Base-by-base conservation (phyloP, 2,888 invertebrate species). In the Tipula vernalis region DNA sequence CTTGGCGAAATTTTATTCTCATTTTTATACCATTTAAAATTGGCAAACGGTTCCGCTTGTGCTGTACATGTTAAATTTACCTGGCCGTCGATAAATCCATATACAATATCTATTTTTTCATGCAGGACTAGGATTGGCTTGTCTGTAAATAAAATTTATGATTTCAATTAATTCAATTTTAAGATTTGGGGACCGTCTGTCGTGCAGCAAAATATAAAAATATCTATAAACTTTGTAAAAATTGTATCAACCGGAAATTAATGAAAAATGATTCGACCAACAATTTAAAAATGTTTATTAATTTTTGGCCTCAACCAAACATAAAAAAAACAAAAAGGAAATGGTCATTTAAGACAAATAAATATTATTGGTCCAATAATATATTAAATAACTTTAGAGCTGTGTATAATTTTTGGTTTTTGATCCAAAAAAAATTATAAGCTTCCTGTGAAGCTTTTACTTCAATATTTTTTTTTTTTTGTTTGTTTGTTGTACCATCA, bases 1-100 rank as follows among this genome's bases (percentile, higher is more conserved):
- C 90, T 89, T 87, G 90, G 89, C 88, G 90, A 90, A 83, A 90
- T 89, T 88, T 91, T 90, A 88, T 91, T 89, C 87, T 90, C 89
- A 87, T 90, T 89, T 87, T 90, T 91, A 87, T 89, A 90, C 94
- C 94, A 94, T 86, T 91, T 91, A 88, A 93, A 94, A 86, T 91
- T 92, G n/a, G 93, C 93, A 15, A 92, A 91, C 0, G 94, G 94
- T 89, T 93, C 93, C 5, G 93, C 93, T 87, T 92, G 91, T 86
- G 92, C 93, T 89, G 92, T 91, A 90, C 95, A 95, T 13, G 93
- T 93, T 87, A 95, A 91, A 89, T 93, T 93, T 2, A 93, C 93
- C 42, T 90, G 91, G 18, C 94, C 94, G 71, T 92, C 92, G 86
- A 93, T 88, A 86, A 91, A 92, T 6, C 90, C 91, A 86, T 90